phyloP scores from a whole-genome alignment of 1,140 invertebrate genomes.

The Leucophenga varia region DNA sequence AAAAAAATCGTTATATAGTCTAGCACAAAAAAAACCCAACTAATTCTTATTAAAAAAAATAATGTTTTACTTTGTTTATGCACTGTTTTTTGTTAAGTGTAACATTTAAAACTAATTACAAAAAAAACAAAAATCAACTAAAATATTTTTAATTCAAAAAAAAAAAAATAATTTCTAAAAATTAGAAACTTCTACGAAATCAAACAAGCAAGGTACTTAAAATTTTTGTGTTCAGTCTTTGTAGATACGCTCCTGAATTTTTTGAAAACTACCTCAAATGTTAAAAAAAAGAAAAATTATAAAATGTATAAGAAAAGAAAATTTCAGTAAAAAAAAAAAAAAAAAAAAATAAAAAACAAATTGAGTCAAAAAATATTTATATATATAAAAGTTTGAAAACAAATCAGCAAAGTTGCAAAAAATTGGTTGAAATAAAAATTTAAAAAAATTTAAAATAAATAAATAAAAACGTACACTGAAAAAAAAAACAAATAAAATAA shows the following conservation, averaged over 20 bases:
- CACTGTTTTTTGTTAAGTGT: conserved; percentile 51
- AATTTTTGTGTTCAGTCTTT: conserved; percentile 49
- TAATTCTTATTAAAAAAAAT: conserved; percentile 24
- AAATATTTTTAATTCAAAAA: conserved; percentile 21
- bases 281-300: conserved; percentile 29
- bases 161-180: conserved; percentile 15
- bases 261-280: conserved; percentile 48
- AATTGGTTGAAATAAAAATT: neutral
- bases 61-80: conserved; percentile 48
- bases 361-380: neutral
- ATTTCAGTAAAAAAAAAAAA: conserved; percentile 36
- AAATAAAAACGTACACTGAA: neutral
- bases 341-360: conserved; percentile 12
- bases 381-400: neutral
- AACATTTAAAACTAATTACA: conserved; percentile 29
- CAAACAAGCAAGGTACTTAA: conserved; percentile 13
- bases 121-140: conserved; percentile 14
- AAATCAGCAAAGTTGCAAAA: conserved; percentile 2
- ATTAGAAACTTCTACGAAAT: conserved; percentile 1
- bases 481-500: conserved; percentile 5
- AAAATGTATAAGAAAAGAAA: conserved; percentile 27
- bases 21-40: conserved; percentile 15
- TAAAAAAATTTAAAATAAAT: neutral
- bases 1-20: conserved; percentile 34
- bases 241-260: conserved; percentile 50